phyloP scores from a whole-genome alignment of 37 sponge, comb jelly and placozoan genomes.

The Oopsacas minuta region DNA sequence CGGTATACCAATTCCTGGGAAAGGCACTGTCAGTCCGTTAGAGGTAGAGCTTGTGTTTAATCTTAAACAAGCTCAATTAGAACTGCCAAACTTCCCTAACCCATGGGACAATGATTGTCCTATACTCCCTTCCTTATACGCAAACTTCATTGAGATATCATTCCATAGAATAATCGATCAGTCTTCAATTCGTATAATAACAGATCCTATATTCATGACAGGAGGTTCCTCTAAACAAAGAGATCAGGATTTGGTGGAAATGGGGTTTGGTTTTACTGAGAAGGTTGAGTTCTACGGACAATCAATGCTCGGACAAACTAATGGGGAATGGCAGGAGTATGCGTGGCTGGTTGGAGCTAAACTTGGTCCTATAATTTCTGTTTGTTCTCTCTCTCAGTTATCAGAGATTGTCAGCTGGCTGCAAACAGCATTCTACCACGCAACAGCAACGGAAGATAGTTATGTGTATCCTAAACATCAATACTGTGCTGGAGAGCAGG shows the following conservation, averaged over 20 bases:
- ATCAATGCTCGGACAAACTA: neutral
- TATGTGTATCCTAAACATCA: neutral
- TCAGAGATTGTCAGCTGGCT: neutral
- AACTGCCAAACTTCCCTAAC: neutral
- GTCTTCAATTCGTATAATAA: neutral
- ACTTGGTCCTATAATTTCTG: neutral
- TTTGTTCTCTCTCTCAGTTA: neutral
- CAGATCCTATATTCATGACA: neutral
- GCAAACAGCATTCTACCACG: neutral
- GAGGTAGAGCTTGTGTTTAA: constrained; percentile 14
- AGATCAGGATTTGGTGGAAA: neutral
- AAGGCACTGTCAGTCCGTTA: neutral
- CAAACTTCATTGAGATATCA: neutral
- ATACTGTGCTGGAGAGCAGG: neutral
- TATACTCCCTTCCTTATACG: neutral
- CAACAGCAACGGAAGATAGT: neutral
- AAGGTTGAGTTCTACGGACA: constrained; percentile 14
- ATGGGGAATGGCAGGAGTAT: neutral
- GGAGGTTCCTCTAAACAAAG: neutral
- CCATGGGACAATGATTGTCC: constrained; percentile 1
- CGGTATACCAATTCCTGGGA: neutral
- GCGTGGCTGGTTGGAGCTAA: neutral
- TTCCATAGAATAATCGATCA: neutral
- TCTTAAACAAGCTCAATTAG: neutral
- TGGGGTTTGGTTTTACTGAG: neutral